Evolutionary conservation across 2,888 invertebrate genomes (phyloP), one percentile per base, ranked within the genome.

Genomic region (Eupsilia transversa): DNA sequence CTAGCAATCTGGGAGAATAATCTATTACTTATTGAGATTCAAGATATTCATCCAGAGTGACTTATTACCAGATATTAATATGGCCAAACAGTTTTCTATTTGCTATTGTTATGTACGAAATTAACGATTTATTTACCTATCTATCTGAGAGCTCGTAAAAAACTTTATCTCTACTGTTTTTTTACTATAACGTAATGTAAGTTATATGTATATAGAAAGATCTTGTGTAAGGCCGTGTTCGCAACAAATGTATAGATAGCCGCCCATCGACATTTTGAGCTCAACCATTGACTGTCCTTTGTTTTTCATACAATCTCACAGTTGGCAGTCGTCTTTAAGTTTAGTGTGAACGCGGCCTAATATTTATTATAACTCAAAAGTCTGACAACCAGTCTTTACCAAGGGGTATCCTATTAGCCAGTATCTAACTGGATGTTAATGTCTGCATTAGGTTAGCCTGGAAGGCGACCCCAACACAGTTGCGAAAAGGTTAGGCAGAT

Each of bases 11-110:
- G 54, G 27, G n/a, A 41, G 38, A 64, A 41, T 59, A 27, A 57
- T 75, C 27, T 63, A 41, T 57, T 63, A 52, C n/a, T 81, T 23
- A 67, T 63, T 63, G 60, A n/a, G 14, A 35, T 57, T 49, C 3
- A 30, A 30, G 27, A 41, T 17, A 68, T 35, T 7, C 14, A 33
- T 20, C 12, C n/a, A n/a, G 33, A 27, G 17, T 57, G 46, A 27
- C 3, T 49, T 20, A 17, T 56, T 38, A 66, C 12, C 17, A 63
- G 27, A 43, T 17, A 33, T 17, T 54, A 20, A 52, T 9, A 38
- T 27, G n/a, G 2, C 5, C 14, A 4, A 33, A 30, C 17, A 60
- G 10, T 27, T 59, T 41, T 38, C 20, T 49, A 10, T 27, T 33
- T 30, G 4, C 3, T 20, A 12, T 43, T 41, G 27, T 10, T 27